Evolutionary conservation across 2,113 vertebrate species (phyloP).

Genomic region (Neoarius graeffei): DNA sequence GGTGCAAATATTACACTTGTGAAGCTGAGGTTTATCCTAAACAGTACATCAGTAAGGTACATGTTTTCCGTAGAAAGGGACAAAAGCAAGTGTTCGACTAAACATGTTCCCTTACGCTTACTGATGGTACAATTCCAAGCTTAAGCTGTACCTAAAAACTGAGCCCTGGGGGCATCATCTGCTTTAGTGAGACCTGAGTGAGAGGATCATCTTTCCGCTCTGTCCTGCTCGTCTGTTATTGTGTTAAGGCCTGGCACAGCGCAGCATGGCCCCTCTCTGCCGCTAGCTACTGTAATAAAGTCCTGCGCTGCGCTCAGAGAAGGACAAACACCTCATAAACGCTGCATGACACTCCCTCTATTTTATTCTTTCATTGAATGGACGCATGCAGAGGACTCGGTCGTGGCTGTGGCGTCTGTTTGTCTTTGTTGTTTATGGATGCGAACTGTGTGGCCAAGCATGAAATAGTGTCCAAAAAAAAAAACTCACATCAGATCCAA

Average conservation of each 20-base stretch:
- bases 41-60: not conserved
- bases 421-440: conserved; percentile 23
- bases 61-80: not conserved
- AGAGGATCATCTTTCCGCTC: not conserved
- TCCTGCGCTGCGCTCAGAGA: conserved; percentile 15
- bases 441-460: conserved; percentile 31
- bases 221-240: not conserved
- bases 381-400: not conserved
- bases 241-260: not conserved
- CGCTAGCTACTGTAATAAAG: conserved; percentile 28
- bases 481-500: conserved; percentile 4
- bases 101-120: not conserved
- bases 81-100: not conserved
- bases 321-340: conserved; percentile 37
- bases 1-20: not conserved
- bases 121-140: not conserved
- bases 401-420: not conserved
- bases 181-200: conserved; percentile 9
- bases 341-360: not conserved
- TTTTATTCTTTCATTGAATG: conserved; percentile 7
- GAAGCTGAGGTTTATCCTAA: not conserved
- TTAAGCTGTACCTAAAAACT: conserved; percentile 2
- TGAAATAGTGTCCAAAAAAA: conserved; percentile 38
- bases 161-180: not conserved
- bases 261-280: not conserved